Conservation (phyloP, 2,888 invertebrate genomes). For the Luperina testacea region DNA sequence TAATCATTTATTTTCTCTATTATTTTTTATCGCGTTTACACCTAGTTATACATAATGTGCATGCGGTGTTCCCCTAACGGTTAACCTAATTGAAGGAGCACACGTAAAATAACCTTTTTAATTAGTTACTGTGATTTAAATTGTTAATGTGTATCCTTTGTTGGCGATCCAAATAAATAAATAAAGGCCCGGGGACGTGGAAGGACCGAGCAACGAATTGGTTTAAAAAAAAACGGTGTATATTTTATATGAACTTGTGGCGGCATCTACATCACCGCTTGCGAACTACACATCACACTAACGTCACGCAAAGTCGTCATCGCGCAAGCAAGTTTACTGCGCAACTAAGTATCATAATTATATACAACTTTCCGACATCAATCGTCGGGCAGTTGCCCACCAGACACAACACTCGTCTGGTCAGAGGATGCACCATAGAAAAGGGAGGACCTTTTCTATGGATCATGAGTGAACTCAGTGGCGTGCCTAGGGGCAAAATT, state of each 20-base stretch:
- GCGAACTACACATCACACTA: no score
- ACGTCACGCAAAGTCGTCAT: background rate
- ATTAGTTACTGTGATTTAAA: no score
- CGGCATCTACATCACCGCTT: no score
- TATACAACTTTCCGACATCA: background rate
- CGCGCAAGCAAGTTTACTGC: background rate
- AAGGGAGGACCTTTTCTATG: background rate
- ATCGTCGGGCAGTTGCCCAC: background rate
- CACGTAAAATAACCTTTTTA: no score
- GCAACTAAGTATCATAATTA: background rate
- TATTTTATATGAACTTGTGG: background rate
- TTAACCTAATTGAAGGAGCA: no score
- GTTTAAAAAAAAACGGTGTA: background rate
- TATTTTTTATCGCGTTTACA: no score
- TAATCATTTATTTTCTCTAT: no score
- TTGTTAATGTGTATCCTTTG: no score
- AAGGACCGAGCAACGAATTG: background rate
- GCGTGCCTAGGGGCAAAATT: no score
- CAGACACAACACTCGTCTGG: background rate
- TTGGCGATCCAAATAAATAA: no score
- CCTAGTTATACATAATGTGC: no score
- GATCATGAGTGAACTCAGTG: background rate
- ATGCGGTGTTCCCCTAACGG: no score
- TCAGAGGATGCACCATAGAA: background rate
- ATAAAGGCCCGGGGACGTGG: background rate